A percentile compares a stretch with the other conserved stretches of the same genome.
Conservation (phyloP, 2,888 invertebrate genomes). For the Leptodirus hochenwartii region DNA sequence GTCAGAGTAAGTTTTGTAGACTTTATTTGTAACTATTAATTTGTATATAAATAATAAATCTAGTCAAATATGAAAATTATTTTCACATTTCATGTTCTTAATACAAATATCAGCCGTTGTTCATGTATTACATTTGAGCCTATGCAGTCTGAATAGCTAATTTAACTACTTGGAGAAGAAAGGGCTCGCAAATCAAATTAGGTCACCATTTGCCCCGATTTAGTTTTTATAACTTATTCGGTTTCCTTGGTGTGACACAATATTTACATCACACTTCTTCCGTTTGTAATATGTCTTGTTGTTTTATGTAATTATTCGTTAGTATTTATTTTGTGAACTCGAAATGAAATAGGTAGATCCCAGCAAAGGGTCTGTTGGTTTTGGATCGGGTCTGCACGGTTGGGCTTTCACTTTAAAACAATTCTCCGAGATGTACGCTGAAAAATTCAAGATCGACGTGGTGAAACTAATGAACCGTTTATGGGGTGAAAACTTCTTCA, state of each 20-base stretch:
- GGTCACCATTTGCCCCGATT: slow-evolving; percentile 22
- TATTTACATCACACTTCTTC: slow-evolving; percentile 9
- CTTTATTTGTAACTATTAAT: no score
- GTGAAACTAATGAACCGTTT: slow-evolving; percentile 92
- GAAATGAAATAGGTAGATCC: slow-evolving; percentile 55
- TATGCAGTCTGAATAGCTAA: no score
- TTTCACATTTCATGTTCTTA: no score
- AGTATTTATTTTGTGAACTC: slow-evolving; percentile 1
- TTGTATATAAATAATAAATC: no score
- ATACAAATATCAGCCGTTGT: no score
- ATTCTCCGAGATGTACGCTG: slow-evolving; percentile 97
- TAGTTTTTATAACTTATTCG: slow-evolving; percentile 15
- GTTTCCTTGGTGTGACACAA: slow-evolving; percentile 22
- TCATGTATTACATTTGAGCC: no score
- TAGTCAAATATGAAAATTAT: no score
- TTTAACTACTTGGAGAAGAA: slow-evolving; percentile 10
- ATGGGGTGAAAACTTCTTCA: slow-evolving; percentile 99
- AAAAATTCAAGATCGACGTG: slow-evolving; percentile 95
- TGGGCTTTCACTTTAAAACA: slow-evolving; percentile 99
- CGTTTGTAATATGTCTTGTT: no score
- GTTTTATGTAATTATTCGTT: slow-evolving; percentile 1
- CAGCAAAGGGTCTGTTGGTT: slow-evolving; percentile 96
- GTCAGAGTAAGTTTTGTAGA: slow-evolving; percentile 58
- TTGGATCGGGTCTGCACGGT: slow-evolving; percentile 98
- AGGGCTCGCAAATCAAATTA: slow-evolving; percentile 17